Percentiles rank a stretch among this genome's conserved stretches.
Conservation (phyloP, 2,888 invertebrate species). For the Cantharis rustica region DNA sequence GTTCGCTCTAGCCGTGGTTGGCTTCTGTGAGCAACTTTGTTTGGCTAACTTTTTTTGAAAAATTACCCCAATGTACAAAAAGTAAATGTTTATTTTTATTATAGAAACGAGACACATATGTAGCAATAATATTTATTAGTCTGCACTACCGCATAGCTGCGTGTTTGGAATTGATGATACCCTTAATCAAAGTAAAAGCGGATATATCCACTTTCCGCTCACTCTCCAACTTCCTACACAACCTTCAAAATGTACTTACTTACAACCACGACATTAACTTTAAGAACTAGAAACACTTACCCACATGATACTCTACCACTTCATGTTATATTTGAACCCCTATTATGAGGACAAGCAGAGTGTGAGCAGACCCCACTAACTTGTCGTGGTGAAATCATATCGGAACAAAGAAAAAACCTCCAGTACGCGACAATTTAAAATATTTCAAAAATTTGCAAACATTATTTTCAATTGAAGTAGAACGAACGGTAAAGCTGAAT, state of each 20-base stretch:
- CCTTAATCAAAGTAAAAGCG: conserved; percentile 32
- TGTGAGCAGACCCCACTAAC: background rate
- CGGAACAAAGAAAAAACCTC: background rate
- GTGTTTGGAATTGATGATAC: conserved; percentile 29
- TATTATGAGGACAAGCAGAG: background rate
- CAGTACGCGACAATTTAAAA: background rate
- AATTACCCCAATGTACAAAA: background rate
- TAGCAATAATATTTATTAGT: conserved; percentile 28
- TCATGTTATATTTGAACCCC: background rate
- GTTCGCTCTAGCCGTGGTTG: background rate
- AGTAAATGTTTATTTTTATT: conserved; percentile 17
- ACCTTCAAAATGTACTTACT: conserved; percentile 24
- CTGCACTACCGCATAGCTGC: conserved; percentile 30
- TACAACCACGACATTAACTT: conserved; percentile 25
- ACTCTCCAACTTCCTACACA: conserved; percentile 28
- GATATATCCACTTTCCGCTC: conserved; percentile 30
- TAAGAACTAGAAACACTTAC: conserved; percentile 8
- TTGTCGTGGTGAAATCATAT: background rate
- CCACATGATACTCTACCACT: background rate
- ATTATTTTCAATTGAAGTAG: conserved; percentile 3
- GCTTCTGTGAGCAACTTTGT: background rate
- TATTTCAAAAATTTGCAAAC: background rate
- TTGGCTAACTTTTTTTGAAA: background rate
- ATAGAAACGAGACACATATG: conserved; percentile 19
- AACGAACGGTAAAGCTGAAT: background rate